Evolutionary conservation across 92 coral and sea anemone genomes (phyloP).

Genomic region (Actinostola sp.): DNA sequence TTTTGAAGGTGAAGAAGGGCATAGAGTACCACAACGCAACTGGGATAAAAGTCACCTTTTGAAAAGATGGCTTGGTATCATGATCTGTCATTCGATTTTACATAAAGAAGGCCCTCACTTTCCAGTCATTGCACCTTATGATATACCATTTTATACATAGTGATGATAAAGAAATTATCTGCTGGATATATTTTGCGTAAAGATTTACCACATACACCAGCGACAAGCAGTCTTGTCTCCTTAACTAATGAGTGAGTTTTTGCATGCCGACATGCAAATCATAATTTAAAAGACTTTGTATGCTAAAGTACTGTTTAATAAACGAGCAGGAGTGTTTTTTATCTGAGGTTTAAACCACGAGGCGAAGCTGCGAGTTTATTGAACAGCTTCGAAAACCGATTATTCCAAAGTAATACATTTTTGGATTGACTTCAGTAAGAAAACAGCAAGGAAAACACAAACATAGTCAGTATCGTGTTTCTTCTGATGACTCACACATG

Average conservation of each 20-base stretch:
- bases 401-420: too few relatives aligned
- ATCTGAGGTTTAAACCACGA: too few relatives aligned
- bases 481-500: too few relatives aligned
- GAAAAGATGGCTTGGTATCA: slow-evolving; percentile 38
- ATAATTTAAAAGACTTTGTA: too few relatives aligned
- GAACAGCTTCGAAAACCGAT: too few relatives aligned
- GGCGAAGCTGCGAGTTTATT: too few relatives aligned
- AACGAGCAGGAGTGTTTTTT: too few relatives aligned
- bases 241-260: slow-evolving; percentile 19
- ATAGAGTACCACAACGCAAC: slow-evolving; percentile 30
- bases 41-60: slow-evolving; percentile 40
- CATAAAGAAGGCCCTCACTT: slow-evolving; percentile 35
- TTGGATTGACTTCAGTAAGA: too few relatives aligned
- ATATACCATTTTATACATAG: slow-evolving; percentile 3
- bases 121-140: slow-evolving; percentile 15
- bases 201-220: slow-evolving; percentile 41
- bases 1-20: slow-evolving; percentile 33
- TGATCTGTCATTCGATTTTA: slow-evolving; percentile 33
- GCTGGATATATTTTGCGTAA: slow-evolving; percentile 34
- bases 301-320: too few relatives aligned
- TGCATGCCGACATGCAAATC: too few relatives aligned
- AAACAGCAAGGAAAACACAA: too few relatives aligned
- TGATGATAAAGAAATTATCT: slow-evolving; percentile 28
- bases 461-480: too few relatives aligned
- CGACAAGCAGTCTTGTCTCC: slow-evolving; percentile 24